Conservation (phyloP, 2,888 invertebrate genomes). For the Agriopis leucophaearia region DNA sequence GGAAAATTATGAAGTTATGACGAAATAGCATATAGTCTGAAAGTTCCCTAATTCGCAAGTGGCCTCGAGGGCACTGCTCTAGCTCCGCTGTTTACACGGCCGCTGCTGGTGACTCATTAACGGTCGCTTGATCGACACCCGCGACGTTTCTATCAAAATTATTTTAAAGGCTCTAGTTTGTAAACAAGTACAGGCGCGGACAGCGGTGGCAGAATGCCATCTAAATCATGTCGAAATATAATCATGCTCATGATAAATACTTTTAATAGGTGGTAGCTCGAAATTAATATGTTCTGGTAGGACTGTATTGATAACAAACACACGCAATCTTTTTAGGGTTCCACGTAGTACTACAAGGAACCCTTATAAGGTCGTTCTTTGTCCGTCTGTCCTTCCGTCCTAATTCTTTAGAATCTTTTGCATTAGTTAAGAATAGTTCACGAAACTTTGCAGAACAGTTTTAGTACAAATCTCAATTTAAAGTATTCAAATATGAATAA, state of each 20-base stretch:
- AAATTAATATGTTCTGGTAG: neutral
- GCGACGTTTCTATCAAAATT: conserved; percentile 56
- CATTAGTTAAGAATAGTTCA: neutral
- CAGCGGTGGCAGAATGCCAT: conserved; percentile 12
- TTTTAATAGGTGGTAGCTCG: neutral
- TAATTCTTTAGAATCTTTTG: no score
- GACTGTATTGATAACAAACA: neutral
- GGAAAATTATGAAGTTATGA: neutral
- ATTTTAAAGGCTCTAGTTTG: conserved; percentile 44
- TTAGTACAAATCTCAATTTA: no score
- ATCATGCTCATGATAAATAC: no score
- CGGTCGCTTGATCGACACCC: conserved; percentile 62
- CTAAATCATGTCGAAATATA: neutral
- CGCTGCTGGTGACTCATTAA: conserved; percentile 70
- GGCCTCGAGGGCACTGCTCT: conserved; percentile 51
- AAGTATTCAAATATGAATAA: no score
- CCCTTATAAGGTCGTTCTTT: no score
- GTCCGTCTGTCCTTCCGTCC: no score
- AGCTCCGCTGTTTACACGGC: conserved; percentile 50
- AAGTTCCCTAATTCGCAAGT: neutral
- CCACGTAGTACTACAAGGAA: no score
- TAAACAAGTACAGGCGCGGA: conserved; percentile 44
- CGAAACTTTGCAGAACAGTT: neutral
- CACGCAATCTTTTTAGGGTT: no score
- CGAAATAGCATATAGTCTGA: neutral